Conservation (phyloP, 2,888 invertebrate genomes). For the Polydrusus pterygomalis region DNA sequence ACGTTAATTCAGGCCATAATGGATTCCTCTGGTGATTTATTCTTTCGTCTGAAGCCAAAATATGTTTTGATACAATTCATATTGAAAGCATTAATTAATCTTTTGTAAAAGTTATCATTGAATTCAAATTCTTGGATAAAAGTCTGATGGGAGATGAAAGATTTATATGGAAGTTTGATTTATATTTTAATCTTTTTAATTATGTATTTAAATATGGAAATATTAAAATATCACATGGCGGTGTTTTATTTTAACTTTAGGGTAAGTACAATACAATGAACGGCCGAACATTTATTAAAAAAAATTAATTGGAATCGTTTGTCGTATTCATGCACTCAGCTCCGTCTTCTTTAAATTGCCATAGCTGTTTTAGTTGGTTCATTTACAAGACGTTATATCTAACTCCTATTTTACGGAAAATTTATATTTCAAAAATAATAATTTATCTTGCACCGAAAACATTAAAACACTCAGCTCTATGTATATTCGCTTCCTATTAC, state of each 20-base stretch:
- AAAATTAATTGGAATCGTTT: too few relatives aligned
- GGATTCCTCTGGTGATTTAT: constrained; percentile 70
- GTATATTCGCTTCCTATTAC: constrained; percentile 22
- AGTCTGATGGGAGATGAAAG: not conserved
- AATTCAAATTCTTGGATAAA: not conserved
- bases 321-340: too few relatives aligned
- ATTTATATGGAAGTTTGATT: not conserved
- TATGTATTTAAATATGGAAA: too few relatives aligned
- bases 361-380: too few relatives aligned
- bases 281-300: too few relatives aligned
- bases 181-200: not conserved
- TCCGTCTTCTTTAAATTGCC: too few relatives aligned
- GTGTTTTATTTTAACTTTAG: too few relatives aligned
- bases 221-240: too few relatives aligned
- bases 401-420: too few relatives aligned
- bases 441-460: constrained; percentile 3
- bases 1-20: constrained; percentile 72
- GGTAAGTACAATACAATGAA: too few relatives aligned
- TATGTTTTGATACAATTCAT: constrained; percentile 62
- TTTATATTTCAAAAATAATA: not conserved
- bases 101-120: constrained; percentile 44
- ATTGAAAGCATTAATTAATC: constrained; percentile 56
- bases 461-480: constrained; percentile 8
- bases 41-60: constrained; percentile 62
- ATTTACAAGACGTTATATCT: not conserved